Evolutionary conservation across 2,113 vertebrate species (phyloP), one percentile per base, ranked within the genome.

Genomic region (Neopipo cinnamomea): DNA sequence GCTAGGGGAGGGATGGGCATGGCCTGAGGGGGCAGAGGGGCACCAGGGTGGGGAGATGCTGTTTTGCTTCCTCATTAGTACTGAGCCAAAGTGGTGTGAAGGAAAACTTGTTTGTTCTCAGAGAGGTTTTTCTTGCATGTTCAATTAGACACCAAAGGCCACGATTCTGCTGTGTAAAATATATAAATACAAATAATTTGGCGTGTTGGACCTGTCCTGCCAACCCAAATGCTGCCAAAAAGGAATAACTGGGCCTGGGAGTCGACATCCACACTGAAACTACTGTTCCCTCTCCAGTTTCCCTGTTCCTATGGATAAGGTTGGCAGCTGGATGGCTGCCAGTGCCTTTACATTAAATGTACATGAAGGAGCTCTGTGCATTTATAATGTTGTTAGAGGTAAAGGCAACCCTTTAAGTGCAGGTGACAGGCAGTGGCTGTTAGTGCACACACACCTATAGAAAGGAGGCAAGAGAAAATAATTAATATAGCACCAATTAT

Each of bases 401-500:
- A 30, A 83, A 73, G 63, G 11, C 15, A 37, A 23, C 75, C 25
- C 86, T 88, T 28, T 61, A 73, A 76, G 27, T 33, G 88, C 11
- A 46, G 58, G 82, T 75, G 88, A 83, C 74, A 93, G 53, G 71
- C 81, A 61, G 58, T 5, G 62, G 74, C 70, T 91, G 81, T 50
- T 65, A 72, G 70, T 16, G 55, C 56, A 85, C 49, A 13, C 35
- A 11, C 30, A 47, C 23, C 23, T 31, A 15, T 3, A n/a, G 8
- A 71, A 80, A 70, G 68, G 50, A 89, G 21, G 72, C 58, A 62
- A 75, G 55, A 52, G 63, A 74, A 55, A 90, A 73, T 91, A 96
- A 93, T 93, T 90, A 92, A 83, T n/a, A 5, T 14, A 95, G 46
- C 20, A 17, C 31, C 49, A 82, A 52, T 94, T 93, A 94, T n/a